These are phyloP conservation scores for Rhinopomastus cyanomelas DNA, from an alignment of 2,113 vertebrate genomes.

Conservation along the genomic window DNA sequence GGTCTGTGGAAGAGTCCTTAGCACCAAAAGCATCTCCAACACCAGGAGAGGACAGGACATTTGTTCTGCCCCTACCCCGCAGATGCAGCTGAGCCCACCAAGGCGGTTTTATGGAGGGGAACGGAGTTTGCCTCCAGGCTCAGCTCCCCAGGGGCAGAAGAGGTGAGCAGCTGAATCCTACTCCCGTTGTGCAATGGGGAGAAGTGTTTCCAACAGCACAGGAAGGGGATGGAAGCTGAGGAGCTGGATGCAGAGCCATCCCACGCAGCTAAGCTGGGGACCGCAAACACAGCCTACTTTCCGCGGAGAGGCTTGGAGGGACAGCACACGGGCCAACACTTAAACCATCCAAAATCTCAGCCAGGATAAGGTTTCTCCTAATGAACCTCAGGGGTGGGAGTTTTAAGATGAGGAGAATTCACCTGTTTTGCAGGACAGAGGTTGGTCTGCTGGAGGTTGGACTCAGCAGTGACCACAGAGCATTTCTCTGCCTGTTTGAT, in stretches of 20 bases:
- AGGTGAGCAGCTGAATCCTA: background rate
- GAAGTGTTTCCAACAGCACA: background rate
- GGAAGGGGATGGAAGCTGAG: background rate
- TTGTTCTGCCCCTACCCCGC: background rate
- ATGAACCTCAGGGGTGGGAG: background rate
- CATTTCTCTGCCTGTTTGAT: background rate
- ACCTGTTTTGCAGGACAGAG: background rate
- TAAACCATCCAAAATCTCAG: background rate
- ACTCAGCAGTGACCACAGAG: fast-evolving
- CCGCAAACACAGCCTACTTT: background rate
- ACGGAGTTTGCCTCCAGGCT: background rate
- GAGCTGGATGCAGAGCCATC: background rate
- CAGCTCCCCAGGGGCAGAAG: background rate
- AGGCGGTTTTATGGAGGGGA: fast-evolving
- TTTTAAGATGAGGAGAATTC: background rate
- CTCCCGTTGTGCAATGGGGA: background rate
- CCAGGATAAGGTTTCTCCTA: background rate
- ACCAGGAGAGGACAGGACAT: fast-evolving
- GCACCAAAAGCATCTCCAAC: background rate
- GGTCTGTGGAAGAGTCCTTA: fast-evolving
- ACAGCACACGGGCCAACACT: fast-evolving
- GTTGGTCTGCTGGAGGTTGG: background rate
- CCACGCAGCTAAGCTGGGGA: background rate
- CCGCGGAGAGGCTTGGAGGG: background rate
- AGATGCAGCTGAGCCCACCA: background rate